Conservation (phyloP, 1,140 invertebrate genomes). For the Saccostrea glomerata region DNA sequence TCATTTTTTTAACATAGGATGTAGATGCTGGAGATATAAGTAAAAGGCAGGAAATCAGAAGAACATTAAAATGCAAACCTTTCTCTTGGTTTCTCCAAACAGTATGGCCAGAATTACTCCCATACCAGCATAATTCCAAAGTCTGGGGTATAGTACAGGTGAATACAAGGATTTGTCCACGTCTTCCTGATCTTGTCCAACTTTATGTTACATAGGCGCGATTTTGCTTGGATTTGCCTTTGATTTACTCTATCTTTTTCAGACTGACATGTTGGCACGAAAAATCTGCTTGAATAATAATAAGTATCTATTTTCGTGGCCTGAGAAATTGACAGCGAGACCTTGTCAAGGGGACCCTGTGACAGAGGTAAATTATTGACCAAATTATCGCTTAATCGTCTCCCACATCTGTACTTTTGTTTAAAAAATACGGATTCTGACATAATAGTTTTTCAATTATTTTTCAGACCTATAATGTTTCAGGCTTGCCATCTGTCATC, state of each 20-base stretch:
- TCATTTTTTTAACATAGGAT: not conserved
- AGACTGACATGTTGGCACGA: not conserved
- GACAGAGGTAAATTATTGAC: not conserved
- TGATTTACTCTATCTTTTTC: not conserved
- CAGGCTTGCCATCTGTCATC: no score
- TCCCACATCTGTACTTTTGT: no score
- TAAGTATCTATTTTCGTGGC: not conserved
- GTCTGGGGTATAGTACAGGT: not conserved
- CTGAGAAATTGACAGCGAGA: not conserved
- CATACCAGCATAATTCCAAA: not conserved
- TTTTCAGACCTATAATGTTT: no score
- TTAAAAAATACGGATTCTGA: no score
- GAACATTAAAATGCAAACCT: not conserved
- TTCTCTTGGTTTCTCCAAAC: slow-evolving; percentile 1
- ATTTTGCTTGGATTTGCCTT: not conserved
- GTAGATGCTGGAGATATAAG: not conserved
- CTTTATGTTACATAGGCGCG: not conserved
- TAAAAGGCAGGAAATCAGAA: not conserved
- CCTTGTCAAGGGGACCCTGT: not conserved
- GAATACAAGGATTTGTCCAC: not conserved
- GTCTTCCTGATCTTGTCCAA: not conserved
- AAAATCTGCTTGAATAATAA: slow-evolving; percentile 5
- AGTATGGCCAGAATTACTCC: not conserved
- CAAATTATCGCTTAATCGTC: no score
- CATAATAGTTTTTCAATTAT: no score